A percentile compares a stretch with the other conserved stretches of the same genome.
Evolutionary conservation across 2,113 vertebrate species (phyloP).

Genomic region (Macrotus californicus): DNA sequence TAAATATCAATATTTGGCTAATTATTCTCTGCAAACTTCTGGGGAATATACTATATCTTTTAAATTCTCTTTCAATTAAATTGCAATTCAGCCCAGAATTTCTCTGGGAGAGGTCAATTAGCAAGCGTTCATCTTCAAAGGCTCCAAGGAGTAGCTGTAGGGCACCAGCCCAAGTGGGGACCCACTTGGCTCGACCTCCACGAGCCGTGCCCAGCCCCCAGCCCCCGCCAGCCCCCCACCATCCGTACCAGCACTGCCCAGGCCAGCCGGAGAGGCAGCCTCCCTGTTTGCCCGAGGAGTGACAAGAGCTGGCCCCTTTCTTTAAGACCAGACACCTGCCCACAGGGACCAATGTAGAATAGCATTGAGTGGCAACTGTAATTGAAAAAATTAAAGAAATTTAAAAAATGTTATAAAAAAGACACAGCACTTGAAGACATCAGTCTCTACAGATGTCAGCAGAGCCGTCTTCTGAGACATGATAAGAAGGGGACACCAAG

Average conservation of each 20-base stretch:
- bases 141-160: too few species aligned
- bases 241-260: too few species aligned
- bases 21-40: background rate
- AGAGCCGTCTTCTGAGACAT: background rate
- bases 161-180: too few species aligned
- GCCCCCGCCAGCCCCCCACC: too few species aligned
- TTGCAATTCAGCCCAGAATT: conserved; percentile 52
- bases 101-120: conserved; percentile 69
- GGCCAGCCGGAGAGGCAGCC: too few species aligned
- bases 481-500: background rate
- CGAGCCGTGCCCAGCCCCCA: too few species aligned
- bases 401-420: background rate
- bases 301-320: background rate
- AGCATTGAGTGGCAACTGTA: background rate
- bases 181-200: too few species aligned
- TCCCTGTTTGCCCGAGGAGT: too few species aligned
- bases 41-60: background rate
- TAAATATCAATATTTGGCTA: background rate
- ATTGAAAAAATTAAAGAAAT: background rate
- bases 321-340: background rate
- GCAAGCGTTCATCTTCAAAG: conserved; percentile 66
- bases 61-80: conserved; percentile 14
- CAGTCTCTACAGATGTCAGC: conserved; percentile 14
- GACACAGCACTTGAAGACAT: background rate
- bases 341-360: background rate